These are phyloP conservation scores for Meda fulgida DNA, from an alignment of 2,797 vertebrate genomes.

Conservation along the genomic window DNA sequence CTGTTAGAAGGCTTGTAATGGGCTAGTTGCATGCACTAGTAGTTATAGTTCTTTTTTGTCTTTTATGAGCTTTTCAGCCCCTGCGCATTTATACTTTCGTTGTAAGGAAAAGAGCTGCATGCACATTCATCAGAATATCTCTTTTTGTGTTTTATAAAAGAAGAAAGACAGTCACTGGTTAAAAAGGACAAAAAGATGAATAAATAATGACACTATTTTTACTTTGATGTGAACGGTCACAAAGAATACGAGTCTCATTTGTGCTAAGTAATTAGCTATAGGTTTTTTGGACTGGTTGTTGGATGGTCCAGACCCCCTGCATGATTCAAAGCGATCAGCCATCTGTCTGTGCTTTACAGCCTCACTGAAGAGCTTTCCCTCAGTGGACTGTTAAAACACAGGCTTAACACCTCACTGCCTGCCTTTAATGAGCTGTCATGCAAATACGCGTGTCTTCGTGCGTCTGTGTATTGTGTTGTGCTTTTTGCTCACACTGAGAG, in stretches of 20 bases:
- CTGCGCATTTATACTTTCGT: too few species aligned
- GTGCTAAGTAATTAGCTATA: background rate
- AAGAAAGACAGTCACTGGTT: background rate
- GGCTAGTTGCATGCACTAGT: background rate
- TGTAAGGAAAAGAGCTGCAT: background rate
- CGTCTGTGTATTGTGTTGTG: background rate
- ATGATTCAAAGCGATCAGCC: constrained; percentile 33
- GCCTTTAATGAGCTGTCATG: constrained; percentile 38
- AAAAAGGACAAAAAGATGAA: background rate
- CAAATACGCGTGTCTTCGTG: background rate
- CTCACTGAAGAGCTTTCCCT: constrained; percentile 1
- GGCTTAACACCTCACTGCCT: constrained; percentile 43
- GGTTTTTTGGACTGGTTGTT: constrained; percentile 5
- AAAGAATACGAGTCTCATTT: background rate
- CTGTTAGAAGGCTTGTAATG: background rate
- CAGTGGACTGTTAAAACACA: constrained; percentile 32
- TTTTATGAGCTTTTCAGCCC: too few species aligned
- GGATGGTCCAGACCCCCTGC: constrained; percentile 2
- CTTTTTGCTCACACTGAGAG: background rate
- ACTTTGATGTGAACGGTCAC: background rate
- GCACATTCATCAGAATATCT: background rate
- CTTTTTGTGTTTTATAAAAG: background rate
- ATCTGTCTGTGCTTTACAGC: constrained; percentile 28
- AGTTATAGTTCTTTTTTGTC: background rate
- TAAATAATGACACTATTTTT: background rate